Evolutionary conservation across 2,888 invertebrate species (phyloP), one percentile per base, ranked within the genome.

Genomic region (Drosophila cyrtoloma): DNA sequence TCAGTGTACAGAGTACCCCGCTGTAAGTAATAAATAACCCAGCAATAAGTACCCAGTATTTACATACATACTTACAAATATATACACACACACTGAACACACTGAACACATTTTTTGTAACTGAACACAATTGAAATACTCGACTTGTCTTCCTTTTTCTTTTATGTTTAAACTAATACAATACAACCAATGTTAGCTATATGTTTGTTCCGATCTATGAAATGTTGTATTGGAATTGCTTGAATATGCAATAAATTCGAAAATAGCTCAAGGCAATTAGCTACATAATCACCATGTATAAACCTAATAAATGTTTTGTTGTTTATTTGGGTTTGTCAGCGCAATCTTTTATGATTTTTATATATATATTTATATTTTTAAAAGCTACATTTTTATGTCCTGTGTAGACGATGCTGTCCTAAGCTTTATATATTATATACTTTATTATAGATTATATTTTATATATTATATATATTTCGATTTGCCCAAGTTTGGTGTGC

Each of bases 181-280:
- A 22, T 26, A 37, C 33, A 70, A 59, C 9, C 30, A 39, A 58
- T 69, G 39, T 73, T 42, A 50, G 26, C 9, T 12, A 55, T 33
- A 33, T 35, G 47, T 19, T 37, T 37, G 58, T 70, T 53, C 39
- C 19, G 42, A 47, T 53, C 64, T 32, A 64, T 32, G 57, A 55
- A 67, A 67, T 56, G 58, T 55, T 77, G 53, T 67, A 75, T 47
- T 61, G 74, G 60, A 52, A 66, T 16, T 75, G 47, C 47, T 26
- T 50, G 65, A 78, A 72, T 62, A 58, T 66, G 52, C 57, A 77
- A 79, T 76, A 72, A 66, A 69, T 57, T 66, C 32, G 44, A 60
- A 79, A 78, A 65, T 55, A 62, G 53, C 75, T 72, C 66, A 69
- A 69, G 76, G 72, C 76, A 76, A 64, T 22, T 55, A 22, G 22